Conservation (phyloP, 1,140 invertebrate species). For the Magallana ariakensis region DNA sequence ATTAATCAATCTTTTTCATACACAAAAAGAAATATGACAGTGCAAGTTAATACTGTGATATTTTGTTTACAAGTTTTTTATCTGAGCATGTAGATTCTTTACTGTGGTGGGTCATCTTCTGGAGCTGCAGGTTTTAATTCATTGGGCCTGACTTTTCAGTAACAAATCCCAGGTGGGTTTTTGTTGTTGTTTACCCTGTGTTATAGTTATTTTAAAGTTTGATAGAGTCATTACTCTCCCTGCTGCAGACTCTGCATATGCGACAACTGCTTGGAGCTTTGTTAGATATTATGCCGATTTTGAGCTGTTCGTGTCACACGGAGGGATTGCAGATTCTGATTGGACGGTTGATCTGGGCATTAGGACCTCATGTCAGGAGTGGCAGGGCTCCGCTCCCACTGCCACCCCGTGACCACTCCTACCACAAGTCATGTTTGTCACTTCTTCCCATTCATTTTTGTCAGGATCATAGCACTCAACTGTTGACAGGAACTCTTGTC, state of each 20-base stretch:
- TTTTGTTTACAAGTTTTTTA: not conserved
- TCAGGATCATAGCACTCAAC: constrained; percentile 93
- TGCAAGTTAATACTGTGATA: constrained; percentile 14
- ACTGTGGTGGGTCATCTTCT: not conserved
- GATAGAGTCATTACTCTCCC: too few relatives aligned
- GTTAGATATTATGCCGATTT: constrained; percentile 7
- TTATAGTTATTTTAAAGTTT: too few relatives aligned
- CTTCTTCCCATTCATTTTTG: constrained; percentile 87
- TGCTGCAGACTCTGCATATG: not conserved
- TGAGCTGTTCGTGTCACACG: not conserved
- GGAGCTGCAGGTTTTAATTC: too few relatives aligned
- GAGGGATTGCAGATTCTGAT: not conserved
- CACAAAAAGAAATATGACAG: not conserved
- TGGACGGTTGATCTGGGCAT: constrained; percentile 1
- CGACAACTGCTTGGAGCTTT: not conserved
- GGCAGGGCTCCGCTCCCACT: constrained; percentile 82
- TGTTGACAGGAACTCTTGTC: constrained; percentile 87
- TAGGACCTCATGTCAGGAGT: constrained; percentile 57
- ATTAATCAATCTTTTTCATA: too few relatives aligned
- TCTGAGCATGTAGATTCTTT: not conserved
- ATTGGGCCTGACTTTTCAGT: too few relatives aligned
- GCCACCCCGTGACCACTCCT: constrained; percentile 94
- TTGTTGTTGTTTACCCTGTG: too few relatives aligned
- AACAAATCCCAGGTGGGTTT: too few relatives aligned
- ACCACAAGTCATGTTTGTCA: constrained; percentile 89